Percentiles rank a stretch among this genome's conserved stretches.
These are phyloP conservation scores for Vidua macroura DNA, from an alignment of 2,113 vertebrate genomes.

Conservation along the genomic window DNA sequence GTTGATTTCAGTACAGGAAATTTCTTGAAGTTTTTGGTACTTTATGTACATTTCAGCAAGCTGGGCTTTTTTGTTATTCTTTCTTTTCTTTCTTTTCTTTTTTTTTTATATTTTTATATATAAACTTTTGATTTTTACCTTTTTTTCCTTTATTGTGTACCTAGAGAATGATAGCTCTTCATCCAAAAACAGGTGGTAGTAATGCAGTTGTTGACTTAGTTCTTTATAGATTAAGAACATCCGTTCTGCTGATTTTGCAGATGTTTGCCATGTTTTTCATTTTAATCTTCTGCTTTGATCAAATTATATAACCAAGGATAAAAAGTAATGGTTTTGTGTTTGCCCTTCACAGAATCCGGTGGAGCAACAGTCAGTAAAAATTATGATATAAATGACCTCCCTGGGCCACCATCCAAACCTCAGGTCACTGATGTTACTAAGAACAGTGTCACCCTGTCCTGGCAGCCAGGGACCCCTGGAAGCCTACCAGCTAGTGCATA, in stretches of 20 bases:
- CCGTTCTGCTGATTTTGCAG: background rate
- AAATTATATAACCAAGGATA: background rate
- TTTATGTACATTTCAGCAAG: background rate
- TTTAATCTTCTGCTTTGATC: background rate
- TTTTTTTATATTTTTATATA: background rate
- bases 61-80: background rate
- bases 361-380: constrained; percentile 82
- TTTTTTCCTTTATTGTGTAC: background rate
- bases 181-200: background rate
- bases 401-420: constrained; percentile 94
- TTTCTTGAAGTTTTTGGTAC: background rate
- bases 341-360: constrained; percentile 79
- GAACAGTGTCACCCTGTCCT: constrained; percentile 95
- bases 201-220: background rate
- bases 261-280: background rate
- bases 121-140: background rate
- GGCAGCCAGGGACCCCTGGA: constrained; percentile 87
- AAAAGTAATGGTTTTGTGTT: constrained; percentile 11
- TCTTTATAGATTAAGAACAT: background rate
- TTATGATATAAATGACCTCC: constrained; percentile 88
- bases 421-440: constrained; percentile 98
- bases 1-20: background rate
- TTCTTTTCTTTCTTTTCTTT: background rate
- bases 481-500: constrained; percentile 85
- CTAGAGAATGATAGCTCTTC: background rate